Conservation (phyloP, 2,113 vertebrate genomes). For the Corythornis cristatus region DNA sequence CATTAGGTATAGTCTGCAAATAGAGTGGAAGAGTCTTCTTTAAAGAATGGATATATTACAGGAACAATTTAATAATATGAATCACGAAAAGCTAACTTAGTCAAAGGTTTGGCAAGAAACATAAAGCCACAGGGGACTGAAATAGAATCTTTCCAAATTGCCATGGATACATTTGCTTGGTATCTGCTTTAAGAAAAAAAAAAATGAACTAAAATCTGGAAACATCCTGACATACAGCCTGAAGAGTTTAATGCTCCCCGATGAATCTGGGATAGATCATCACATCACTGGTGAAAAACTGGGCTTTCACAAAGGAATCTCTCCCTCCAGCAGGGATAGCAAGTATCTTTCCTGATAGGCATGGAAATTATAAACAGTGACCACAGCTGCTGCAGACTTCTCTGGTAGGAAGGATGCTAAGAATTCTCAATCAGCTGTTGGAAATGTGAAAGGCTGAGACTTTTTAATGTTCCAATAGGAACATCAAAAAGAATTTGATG, state of each 20-base stretch:
- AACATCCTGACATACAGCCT: conserved; percentile 12
- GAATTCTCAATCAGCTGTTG: conserved; percentile 39
- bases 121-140: neutral
- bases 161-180: conserved; percentile 18
- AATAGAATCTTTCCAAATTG: conserved; percentile 48
- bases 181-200: neutral
- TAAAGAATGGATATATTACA: conserved; percentile 33
- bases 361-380: neutral
- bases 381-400: neutral
- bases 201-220: neutral
- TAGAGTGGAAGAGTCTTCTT: neutral
- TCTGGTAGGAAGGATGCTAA: conserved; percentile 37
- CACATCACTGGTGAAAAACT: neutral
- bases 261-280: neutral
- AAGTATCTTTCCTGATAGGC: conserved; percentile 5
- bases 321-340: neutral
- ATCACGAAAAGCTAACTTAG: conserved; percentile 29
- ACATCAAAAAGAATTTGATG: conserved; percentile 34
- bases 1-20: neutral
- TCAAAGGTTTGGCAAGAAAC: conserved; percentile 54
- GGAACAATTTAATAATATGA: conserved; percentile 61
- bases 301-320: conserved; percentile 14
- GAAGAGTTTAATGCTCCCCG: conserved; percentile 1
- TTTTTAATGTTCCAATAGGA: conserved; percentile 32
- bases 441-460: conserved; percentile 18